Conservation (phyloP, 2,888 invertebrate species). For the Auanema freiburgensis region DNA sequence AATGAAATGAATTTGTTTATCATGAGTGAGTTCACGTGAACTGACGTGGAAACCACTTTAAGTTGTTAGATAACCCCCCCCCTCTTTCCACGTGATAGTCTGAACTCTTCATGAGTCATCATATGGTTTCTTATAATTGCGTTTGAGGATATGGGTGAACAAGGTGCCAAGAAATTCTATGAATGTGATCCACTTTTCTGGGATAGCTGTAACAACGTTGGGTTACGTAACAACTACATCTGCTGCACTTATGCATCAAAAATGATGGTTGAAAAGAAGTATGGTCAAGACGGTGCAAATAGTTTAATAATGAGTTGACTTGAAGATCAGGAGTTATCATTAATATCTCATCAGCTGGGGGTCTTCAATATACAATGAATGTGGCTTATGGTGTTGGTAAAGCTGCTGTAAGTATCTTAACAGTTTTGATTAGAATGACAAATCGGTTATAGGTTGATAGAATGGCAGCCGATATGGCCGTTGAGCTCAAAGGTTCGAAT, state of each 20-base stretch:
- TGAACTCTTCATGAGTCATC: neutral
- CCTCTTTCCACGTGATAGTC: too few relatives aligned
- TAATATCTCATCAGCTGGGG: slow-evolving; percentile 66
- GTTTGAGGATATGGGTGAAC: slow-evolving; percentile 3
- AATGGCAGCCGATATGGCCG: slow-evolving; percentile 67
- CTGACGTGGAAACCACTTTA: too few relatives aligned
- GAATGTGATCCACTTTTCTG: slow-evolving; percentile 65
- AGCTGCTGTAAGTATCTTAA: slow-evolving; percentile 61
- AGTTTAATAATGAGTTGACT: neutral
- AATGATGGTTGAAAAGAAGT: slow-evolving; percentile 62
- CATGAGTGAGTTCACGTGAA: too few relatives aligned
- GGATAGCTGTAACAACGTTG: slow-evolving; percentile 67
- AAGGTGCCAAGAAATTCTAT: slow-evolving; percentile 60
- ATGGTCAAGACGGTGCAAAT: too few relatives aligned
- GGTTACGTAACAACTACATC: slow-evolving; percentile 67
- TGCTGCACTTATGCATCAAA: slow-evolving; percentile 66
- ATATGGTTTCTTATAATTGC: neutral
- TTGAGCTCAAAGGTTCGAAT: slow-evolving; percentile 64
- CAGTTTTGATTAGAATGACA: slow-evolving; percentile 6
- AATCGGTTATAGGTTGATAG: slow-evolving; percentile 64
- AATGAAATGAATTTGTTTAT: too few relatives aligned
- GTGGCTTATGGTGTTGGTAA: slow-evolving; percentile 68
- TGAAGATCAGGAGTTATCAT: slow-evolving; percentile 64
- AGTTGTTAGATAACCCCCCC: too few relatives aligned
- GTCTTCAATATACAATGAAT: slow-evolving; percentile 66